These are phyloP conservation scores for Actinemys pallida DNA, from an alignment of 2,113 vertebrate genomes.

Conservation along the genomic window DNA sequence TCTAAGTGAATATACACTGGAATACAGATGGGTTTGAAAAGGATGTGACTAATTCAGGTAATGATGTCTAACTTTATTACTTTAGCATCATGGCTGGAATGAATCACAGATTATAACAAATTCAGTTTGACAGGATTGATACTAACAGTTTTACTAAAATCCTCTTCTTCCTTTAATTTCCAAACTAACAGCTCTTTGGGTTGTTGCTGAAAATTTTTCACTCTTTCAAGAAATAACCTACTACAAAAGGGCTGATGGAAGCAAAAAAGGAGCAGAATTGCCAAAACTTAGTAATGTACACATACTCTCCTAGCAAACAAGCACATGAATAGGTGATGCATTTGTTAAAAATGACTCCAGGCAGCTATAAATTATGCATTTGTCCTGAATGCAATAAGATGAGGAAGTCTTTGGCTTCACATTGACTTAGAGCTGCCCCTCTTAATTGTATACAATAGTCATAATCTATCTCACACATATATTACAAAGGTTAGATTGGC, in stretches of 20 bases:
- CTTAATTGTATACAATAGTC: neutral
- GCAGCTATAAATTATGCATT: slow-evolving; percentile 1
- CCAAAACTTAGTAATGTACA: neutral
- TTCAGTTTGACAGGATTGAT: slow-evolving; percentile 1
- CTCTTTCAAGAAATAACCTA: neutral
- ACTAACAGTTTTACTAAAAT: slow-evolving; percentile 3
- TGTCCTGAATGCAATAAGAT: neutral
- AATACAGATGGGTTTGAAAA: slow-evolving; percentile 1
- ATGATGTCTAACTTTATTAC: slow-evolving; percentile 27
- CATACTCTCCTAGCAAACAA: slow-evolving; percentile 6
- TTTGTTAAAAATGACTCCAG: slow-evolving; percentile 3
- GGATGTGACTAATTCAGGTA: slow-evolving; percentile 18
- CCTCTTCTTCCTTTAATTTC: slow-evolving; percentile 20
- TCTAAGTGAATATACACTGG: neutral
- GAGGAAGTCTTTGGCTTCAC: neutral
- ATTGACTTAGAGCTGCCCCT: neutral
- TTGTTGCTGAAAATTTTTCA: slow-evolving; percentile 29
- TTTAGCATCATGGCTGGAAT: neutral
- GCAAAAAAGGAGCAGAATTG: neutral
- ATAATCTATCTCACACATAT: neutral
- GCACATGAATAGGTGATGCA: neutral
- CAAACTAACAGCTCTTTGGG: neutral
- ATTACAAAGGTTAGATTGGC: neutral
- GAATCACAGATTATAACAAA: slow-evolving; percentile 30
- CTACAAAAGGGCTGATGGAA: neutral